These are phyloP conservation scores for Metopolophium dirhodum DNA, from an alignment of 1,140 invertebrate genomes.

Conservation along the genomic window DNA sequence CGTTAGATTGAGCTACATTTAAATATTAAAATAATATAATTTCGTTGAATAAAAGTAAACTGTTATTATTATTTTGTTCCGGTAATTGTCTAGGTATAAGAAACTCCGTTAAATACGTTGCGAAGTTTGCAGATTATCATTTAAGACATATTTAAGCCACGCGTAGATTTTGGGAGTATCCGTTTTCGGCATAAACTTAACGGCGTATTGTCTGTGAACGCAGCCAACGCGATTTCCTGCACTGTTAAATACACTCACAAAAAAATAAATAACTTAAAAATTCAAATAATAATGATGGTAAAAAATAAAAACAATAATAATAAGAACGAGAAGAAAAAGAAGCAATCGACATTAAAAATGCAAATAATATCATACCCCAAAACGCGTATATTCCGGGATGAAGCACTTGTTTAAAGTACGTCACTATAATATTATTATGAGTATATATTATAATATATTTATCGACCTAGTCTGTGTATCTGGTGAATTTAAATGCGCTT, in stretches of 20 bases:
- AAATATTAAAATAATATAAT: neutral
- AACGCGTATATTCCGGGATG: neutral
- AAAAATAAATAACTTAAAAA: neutral
- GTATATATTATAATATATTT: neutral
- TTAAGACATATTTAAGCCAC: neutral
- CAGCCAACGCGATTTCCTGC: neutral
- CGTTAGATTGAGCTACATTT: neutral
- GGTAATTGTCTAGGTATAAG: neutral
- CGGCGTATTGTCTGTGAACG: neutral
- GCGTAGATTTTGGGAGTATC: neutral
- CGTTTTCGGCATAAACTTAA: neutral
- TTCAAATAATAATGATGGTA: neutral
- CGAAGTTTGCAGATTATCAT: neutral
- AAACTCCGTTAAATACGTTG: neutral
- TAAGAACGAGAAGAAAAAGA: neutral
- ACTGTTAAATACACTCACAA: neutral
- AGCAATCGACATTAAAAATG: conserved; percentile 38
- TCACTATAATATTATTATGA: neutral
- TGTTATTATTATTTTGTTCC: conserved; percentile 14
- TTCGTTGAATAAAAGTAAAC: conserved; percentile 21
- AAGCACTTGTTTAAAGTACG: neutral
- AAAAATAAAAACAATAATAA: neutral
- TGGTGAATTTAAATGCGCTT: neutral
- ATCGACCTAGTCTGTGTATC: neutral
- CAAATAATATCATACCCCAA: neutral